These are phyloP conservation scores for Glossosoma conforme DNA, from an alignment of 1,140 invertebrate genomes.

Conservation along the genomic window DNA sequence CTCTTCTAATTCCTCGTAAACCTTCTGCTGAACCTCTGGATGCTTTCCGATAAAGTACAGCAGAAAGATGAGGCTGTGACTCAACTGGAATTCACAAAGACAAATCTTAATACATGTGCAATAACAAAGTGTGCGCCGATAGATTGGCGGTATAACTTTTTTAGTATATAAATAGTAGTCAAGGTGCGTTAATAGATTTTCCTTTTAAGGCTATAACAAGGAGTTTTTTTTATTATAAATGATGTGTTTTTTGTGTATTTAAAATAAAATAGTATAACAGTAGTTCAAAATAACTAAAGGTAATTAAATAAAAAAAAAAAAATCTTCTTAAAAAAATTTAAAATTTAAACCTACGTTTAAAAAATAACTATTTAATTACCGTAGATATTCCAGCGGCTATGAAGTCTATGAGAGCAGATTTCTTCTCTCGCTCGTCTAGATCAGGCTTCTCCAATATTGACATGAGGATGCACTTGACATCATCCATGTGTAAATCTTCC, in stretches of 20 bases:
- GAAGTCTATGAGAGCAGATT: conserved; percentile 79
- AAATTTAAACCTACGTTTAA: no score
- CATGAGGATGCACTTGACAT: conserved; percentile 64
- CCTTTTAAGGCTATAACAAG: no score
- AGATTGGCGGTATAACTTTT: no score
- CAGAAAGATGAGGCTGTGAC: conserved; percentile 75
- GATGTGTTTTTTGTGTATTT: no score
- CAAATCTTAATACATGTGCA: no score
- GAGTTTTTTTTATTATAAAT: no score
- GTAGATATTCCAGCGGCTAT: conserved; percentile 83
- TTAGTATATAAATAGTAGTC: no score
- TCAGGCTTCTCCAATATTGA: conserved; percentile 66
- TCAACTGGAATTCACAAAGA: conserved; percentile 57
- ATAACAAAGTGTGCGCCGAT: no score
- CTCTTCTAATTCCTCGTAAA: conserved; percentile 68
- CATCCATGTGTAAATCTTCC: conserved; percentile 53
- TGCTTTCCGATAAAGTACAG: conserved; percentile 70
- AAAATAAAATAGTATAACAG: no score
- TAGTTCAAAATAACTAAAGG: no score
- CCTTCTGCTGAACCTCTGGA: conserved; percentile 62
- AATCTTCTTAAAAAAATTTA: not conserved
- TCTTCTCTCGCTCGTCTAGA: conserved; percentile 74
- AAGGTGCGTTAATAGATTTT: no score
- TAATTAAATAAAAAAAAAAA: no score
- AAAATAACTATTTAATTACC: conserved; percentile 42